Evolutionary conservation across 2,797 vertebrate species (phyloP), one percentile per base, ranked within the genome.

Genomic region (Oryzias sinensis): DNA sequence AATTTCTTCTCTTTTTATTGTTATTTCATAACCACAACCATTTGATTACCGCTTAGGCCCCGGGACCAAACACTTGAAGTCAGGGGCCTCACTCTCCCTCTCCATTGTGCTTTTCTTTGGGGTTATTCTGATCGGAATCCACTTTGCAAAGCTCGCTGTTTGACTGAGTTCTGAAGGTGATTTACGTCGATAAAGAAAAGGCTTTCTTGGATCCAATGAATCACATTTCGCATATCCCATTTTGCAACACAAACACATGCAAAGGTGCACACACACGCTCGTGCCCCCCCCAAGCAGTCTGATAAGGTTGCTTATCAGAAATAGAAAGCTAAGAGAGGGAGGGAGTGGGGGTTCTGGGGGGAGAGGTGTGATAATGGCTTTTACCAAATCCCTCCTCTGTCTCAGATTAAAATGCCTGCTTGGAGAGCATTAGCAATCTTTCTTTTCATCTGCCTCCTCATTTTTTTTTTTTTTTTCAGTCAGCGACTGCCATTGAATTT

Each of bases 381-480:
- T 93, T 92, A 93, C 91, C 90, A 94, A 94, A 94, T 94, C 93
- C 92, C 90, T 86, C 51, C 90, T 91, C 92, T 94, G 93, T 92
- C 93, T 94, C 92, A 95, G 94, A 94, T 95, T 95, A 95, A 93
- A 94, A 91, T 84, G 89, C 89, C 65, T 70, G 83, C 92, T 91
- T 90, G 89, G 82, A 86, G 89, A 92, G 90, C 88, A 93, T 94
- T 94, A 93, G 92, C 91, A 92, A 92, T 91, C 93, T 89, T 90
- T 89, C 88, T 92, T 92, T 91, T 90, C 89, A 92, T 93, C 92
- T 90, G 89, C 90, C 90, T 93, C 87, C 85, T 83, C 81, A 67
- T 61, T 74, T 82, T 81, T 79, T 74, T 22, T 22, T 22, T 69
- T 14, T 52, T 68, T 62, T 62, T 27, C 27, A 27, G 75, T 75